Evolutionary conservation across 2,113 vertebrate species (phyloP).

Genomic region (Choloepus hoffmanni): DNA sequence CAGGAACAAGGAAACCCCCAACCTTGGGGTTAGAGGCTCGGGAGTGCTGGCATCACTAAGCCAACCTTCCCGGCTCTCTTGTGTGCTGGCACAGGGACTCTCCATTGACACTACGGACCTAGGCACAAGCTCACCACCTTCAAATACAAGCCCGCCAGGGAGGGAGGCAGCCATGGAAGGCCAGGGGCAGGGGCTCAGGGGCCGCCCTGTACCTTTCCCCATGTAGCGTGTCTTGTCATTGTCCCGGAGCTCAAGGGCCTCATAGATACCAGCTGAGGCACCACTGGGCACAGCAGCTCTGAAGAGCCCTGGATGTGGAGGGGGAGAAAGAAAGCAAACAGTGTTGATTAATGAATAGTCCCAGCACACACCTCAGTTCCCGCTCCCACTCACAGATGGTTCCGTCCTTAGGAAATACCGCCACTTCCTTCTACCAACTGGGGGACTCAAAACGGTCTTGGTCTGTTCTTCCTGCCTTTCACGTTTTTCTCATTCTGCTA

Average conservation of each 20-base stretch:
- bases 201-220: conserved; percentile 92
- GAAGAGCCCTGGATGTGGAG: conserved; percentile 91
- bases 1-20: rapidly evolving
- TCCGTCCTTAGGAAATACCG: neutral
- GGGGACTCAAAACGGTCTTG: rapidly evolving
- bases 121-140: too few species aligned
- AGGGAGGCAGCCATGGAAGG: too few species aligned
- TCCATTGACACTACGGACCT: rapidly evolving
- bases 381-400: neutral
- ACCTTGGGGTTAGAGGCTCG: neutral
- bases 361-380: neutral
- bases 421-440: neutral
- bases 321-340: rapidly evolving
- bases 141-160: neutral
- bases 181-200: neutral
- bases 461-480: too few species aligned
- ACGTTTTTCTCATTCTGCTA: rapidly evolving
- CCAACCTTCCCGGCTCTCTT: too few species aligned
- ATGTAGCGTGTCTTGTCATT: conserved; percentile 98
- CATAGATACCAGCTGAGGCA: conserved; percentile 98
- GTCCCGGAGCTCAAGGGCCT: conserved; percentile 98
- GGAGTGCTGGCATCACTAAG: rapidly evolving
- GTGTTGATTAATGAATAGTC: neutral
- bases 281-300: conserved; percentile 98
- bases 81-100: rapidly evolving